These are phyloP conservation scores for Tachysurus vachellii DNA, from an alignment of 2,113 vertebrate genomes.

Conservation along the genomic window DNA sequence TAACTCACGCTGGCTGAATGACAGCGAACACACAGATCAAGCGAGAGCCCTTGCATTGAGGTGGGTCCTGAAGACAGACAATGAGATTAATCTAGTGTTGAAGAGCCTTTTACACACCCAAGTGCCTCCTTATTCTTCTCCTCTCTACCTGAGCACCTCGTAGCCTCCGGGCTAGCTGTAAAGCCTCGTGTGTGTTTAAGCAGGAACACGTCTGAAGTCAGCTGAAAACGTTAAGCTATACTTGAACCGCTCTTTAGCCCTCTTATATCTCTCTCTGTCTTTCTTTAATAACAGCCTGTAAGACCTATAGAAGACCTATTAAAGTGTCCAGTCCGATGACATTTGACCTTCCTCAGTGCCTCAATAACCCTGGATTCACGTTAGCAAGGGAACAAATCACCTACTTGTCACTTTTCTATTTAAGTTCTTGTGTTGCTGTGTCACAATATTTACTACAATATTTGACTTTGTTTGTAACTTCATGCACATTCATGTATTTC, in stretches of 20 bases:
- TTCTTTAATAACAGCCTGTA: constrained; percentile 24
- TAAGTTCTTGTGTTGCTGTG: no score
- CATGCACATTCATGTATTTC: no score
- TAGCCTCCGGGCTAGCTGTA: constrained; percentile 49
- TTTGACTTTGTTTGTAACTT: no score
- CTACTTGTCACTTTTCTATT: not conserved
- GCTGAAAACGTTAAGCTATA: constrained; percentile 21
- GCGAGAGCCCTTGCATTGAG: constrained; percentile 5
- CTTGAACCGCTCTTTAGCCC: constrained; percentile 49
- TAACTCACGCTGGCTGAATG: constrained; percentile 20
- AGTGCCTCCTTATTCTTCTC: constrained; percentile 73
- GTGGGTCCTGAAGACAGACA: constrained; percentile 55
- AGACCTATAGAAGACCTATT: constrained; percentile 60
- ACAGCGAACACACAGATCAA: constrained; percentile 8
- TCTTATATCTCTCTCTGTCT: constrained; percentile 54
- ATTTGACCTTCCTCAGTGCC: constrained; percentile 25
- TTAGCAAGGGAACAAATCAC: not conserved
- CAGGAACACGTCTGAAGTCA: constrained; percentile 41
- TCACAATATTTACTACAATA: no score
- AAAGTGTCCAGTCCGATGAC: constrained; percentile 54
- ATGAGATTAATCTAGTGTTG: constrained; percentile 39
- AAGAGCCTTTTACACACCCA: constrained; percentile 64
- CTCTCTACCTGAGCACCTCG: constrained; percentile 51
- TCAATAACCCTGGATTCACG: not conserved
- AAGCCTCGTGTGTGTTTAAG: constrained; percentile 34